Evolutionary conservation across 2,797 vertebrate genomes (phyloP), one percentile per base, ranked within the genome.

Genomic region (Rhinogobio ventralis): DNA sequence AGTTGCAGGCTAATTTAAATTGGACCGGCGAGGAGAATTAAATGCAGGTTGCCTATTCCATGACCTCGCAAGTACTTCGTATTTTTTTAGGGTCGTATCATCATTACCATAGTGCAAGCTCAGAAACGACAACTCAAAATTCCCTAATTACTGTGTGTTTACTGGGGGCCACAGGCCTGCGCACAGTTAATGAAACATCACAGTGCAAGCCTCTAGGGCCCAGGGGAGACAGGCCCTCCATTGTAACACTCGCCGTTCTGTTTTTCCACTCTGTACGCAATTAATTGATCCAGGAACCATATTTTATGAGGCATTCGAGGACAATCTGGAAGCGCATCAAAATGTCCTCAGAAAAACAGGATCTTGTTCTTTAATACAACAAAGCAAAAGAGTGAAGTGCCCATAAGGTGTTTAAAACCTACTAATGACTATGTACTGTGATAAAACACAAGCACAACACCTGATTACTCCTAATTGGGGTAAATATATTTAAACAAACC

Each of bases 141-240:
- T 97, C 97, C 96, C 97, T 99, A 99, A 99, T 99, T 98, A 98
- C 98, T 97, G 97, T 97, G 96, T 98, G 96, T 98, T 99, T 98
- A 98, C 97, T 96, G 95, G 96, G 95, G 96, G 96, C 95, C 97
- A 96, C 96, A 96, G 96, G 96, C 97, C 96, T 96, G 96, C 96
- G 95, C 96, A 95, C 95, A 97, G 96, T 97, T 98, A 99, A 98
- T 98, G 97, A 98, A 98, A 99, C 96, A 97, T 96, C 94, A 92
- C 96, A 96, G 96, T 93, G 94, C 95, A 96, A 95, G 96, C 96
- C 96, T 96, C 96, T 95, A 93, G 96, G 96, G 96, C 96, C 97
- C 96, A 96, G 95, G 96, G 96, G 96, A 98, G 95, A 96, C 95
- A 94, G 95, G 96, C 95, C 94, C 95, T 96, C 96, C 96, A 96